phyloP scores from a whole-genome alignment of 2,888 invertebrate species.

The Hoplodrina blanda region DNA sequence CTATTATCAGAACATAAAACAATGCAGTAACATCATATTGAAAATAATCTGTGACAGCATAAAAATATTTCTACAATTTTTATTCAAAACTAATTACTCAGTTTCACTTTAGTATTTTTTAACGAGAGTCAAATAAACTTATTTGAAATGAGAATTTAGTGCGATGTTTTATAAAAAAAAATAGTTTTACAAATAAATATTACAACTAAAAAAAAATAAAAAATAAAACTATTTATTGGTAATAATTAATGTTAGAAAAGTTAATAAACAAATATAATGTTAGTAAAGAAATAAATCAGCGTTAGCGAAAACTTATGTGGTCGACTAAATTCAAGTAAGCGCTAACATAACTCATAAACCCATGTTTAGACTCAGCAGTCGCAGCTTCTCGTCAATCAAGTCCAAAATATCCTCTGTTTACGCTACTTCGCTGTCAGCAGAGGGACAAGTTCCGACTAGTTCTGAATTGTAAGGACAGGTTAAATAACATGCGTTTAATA shows the following conservation, averaged over 20 bases:
- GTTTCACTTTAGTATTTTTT: too few relatives aligned
- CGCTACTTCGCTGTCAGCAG: conserved; percentile 71
- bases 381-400: conserved; percentile 76
- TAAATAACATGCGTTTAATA: conserved; percentile 32
- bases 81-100: too few relatives aligned
- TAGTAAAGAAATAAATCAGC: background rate
- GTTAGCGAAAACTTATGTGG: conserved; percentile 30
- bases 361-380: conserved; percentile 64
- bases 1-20: background rate
- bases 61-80: too few relatives aligned
- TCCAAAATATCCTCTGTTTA: conserved; percentile 81
- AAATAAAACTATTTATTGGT: too few relatives aligned
- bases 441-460: conserved; percentile 63
- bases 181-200: too few relatives aligned
- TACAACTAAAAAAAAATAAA: too few relatives aligned
- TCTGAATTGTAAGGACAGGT: conserved; percentile 53
- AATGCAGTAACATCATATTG: background rate
- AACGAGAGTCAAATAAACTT: too few relatives aligned
- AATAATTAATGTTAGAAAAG: too few relatives aligned
- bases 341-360: conserved; percentile 71
- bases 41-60: background rate
- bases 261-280: too few relatives aligned
- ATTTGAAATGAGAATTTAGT: background rate
- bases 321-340: conserved; percentile 31
- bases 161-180: background rate